Percentiles rank a stretch among this genome's conserved stretches.
These are phyloP conservation scores for Heterocephalus glaber DNA, from an alignment of 2,113 vertebrate species.

Conservation along the genomic window DNA sequence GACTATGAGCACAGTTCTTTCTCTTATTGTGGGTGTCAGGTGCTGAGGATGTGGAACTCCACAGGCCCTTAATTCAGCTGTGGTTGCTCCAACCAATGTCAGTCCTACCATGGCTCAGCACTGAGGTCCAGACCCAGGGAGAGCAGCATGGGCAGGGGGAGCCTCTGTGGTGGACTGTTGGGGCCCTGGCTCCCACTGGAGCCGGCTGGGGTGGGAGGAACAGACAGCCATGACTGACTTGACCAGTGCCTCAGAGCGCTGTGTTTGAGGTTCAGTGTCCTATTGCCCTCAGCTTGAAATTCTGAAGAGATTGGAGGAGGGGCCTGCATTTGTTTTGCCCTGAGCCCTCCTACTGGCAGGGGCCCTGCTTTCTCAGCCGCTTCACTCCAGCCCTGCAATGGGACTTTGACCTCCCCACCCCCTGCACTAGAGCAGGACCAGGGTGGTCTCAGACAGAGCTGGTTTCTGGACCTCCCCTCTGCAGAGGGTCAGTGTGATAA, in stretches of 20 bases:
- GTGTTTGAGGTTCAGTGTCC: neutral
- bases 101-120: neutral
- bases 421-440: neutral
- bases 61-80: rapidly evolving
- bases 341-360: neutral
- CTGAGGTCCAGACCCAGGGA: neutral
- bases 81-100: neutral
- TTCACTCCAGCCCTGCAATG: neutral
- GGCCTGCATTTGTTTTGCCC: neutral
- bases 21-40: neutral
- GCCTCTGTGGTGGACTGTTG: rapidly evolving
- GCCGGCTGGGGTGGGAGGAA: neutral
- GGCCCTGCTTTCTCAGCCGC: neutral
- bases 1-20: neutral
- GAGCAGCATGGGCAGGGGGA: no score
- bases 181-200: neutral
- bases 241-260: neutral
- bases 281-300: neutral
- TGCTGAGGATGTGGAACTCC: neutral
- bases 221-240: neutral
- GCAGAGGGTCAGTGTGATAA: neutral
- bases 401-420: neutral
- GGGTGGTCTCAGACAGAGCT: neutral
- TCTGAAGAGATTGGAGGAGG: neutral
- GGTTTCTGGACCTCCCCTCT: neutral